Evolutionary conservation across 1,140 invertebrate genomes (phyloP).

Genomic region (Druon quercuslanigerum): DNA sequence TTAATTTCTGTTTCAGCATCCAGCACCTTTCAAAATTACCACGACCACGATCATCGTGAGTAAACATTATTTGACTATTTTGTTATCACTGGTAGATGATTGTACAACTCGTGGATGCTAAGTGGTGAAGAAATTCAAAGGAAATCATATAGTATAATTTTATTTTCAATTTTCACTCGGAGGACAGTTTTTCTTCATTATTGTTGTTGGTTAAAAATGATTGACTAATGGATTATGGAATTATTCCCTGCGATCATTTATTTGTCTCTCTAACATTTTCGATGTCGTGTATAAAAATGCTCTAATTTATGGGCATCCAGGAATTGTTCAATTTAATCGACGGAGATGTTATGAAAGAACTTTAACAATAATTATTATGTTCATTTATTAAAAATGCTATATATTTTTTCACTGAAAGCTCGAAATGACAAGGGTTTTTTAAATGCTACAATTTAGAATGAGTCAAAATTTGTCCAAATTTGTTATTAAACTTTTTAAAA

Average conservation of each 20-base stretch:
- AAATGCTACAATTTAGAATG: no score
- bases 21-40: conserved; percentile 67
- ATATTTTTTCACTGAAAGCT: neutral
- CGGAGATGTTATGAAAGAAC: neutral
- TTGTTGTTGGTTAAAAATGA: no score
- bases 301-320: neutral
- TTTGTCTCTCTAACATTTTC: neutral
- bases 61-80: conserved; percentile 41
- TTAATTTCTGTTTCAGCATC: conserved; percentile 65
- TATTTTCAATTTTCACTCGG: no score
- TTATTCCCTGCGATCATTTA: no score
- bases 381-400: neutral
- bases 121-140: no score
- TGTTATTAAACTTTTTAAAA: no score
- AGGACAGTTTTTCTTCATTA: no score
- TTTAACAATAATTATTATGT: neutral
- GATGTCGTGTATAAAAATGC: neutral
- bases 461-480: no score
- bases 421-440: no score
- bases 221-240: no score
- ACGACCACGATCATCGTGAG: conserved; percentile 71
- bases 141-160: no score
- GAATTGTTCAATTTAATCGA: neutral
- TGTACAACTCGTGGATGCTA: no score
- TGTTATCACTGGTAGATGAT: neutral